Percentiles rank a stretch among this genome's conserved stretches.
phyloP scores from a whole-genome alignment of 2,888 invertebrate genomes.

The Theretra japonica region DNA sequence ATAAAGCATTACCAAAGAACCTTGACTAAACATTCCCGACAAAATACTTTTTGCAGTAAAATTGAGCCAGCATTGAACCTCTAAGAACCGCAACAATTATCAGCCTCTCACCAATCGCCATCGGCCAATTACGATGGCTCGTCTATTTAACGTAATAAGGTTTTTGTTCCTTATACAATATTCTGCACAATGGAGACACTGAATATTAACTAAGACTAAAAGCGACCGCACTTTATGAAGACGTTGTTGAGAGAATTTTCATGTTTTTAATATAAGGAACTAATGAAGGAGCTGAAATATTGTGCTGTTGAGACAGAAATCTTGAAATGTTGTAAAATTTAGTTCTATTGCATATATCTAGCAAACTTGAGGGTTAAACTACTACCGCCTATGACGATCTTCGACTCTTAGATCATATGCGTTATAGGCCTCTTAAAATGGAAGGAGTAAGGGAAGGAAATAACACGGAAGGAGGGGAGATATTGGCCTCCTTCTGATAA shows the following conservation, averaged over 20 bases:
- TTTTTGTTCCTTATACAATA: slow-evolving; percentile 8
- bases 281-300: background rate
- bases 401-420: no score
- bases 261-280: background rate
- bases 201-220: slow-evolving; percentile 18
- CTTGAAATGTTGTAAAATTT: no score
- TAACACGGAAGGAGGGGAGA: no score
- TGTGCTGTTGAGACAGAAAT: background rate
- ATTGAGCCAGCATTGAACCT: background rate
- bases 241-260: slow-evolving; percentile 19
- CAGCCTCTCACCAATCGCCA: background rate
- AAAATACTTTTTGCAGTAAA: background rate
- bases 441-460: no score
- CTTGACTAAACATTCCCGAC: no score
- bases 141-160: background rate
- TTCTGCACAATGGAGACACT: slow-evolving; percentile 4
- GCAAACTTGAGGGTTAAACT: no score
- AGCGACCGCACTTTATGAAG: background rate
- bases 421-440: no score
- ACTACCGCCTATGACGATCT: no score
- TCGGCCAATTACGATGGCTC: slow-evolving; percentile 9
- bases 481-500: no score
- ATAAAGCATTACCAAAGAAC: no score
- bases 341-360: no score
- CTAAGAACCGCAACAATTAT: background rate